Evolutionary conservation across 2,888 invertebrate species (phyloP).

Genomic region (Rhamphomyia laevipes): DNA sequence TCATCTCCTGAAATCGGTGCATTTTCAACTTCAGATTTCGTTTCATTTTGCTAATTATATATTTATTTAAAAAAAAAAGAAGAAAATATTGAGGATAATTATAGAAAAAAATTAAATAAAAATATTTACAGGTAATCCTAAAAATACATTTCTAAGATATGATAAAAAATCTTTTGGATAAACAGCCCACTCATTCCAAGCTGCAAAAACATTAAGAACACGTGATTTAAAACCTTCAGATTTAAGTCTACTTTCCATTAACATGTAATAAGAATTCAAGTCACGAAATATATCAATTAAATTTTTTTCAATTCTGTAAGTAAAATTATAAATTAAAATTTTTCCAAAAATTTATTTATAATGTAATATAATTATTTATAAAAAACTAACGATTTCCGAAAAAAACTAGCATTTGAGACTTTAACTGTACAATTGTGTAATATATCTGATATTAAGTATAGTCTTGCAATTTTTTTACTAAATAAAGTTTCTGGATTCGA

Average conservation of each 20-base stretch:
- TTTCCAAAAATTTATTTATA: neutral
- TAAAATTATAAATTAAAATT: neutral
- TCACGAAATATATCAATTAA: constrained; percentile 65
- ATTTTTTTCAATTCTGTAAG: constrained; percentile 66
- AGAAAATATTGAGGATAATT: neutral
- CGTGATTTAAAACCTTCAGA: constrained; percentile 94
- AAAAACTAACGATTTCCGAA: constrained; percentile 62
- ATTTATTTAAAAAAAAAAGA: constrained; percentile 19
- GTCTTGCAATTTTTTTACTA: constrained; percentile 78
- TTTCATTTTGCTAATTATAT: constrained; percentile 8
- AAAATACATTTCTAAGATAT: constrained; percentile 77
- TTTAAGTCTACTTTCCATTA: constrained; percentile 72
- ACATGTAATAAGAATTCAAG: constrained; percentile 58
- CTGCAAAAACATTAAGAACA: constrained; percentile 78
- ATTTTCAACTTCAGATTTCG: constrained; percentile 31
- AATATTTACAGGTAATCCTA: constrained; percentile 50
- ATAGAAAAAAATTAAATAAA: constrained; percentile 22
- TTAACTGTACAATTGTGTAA: constrained; percentile 94
- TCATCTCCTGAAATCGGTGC: constrained; percentile 42
- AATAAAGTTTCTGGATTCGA: constrained; percentile 64
- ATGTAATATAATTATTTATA: constrained; percentile 3
- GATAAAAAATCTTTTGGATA: constrained; percentile 88
- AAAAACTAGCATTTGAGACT: constrained; percentile 92
- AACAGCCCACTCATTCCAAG: constrained; percentile 97
- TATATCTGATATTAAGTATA: constrained; percentile 94